phyloP scores from a whole-genome alignment of 2,113 vertebrate species.

The Indicator maculatus region DNA sequence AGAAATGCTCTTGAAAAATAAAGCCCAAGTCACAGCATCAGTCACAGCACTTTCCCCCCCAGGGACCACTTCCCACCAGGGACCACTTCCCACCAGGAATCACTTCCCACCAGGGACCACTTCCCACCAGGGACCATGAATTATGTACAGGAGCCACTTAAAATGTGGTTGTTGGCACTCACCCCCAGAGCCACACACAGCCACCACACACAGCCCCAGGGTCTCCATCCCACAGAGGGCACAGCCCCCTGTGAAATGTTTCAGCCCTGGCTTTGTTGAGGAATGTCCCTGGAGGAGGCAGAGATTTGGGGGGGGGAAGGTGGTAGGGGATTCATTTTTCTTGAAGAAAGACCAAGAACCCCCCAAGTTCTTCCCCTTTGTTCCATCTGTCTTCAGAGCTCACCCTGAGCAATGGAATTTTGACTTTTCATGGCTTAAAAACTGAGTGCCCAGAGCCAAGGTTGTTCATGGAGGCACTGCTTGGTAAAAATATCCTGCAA shows the following conservation, averaged over 20 bases:
- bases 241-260: background rate
- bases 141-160: background rate
- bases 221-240: background rate
- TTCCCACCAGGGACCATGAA: background rate
- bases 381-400: background rate
- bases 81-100: too few relatives aligned
- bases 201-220: background rate
- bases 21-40: background rate
- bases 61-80: too few relatives aligned
- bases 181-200: background rate
- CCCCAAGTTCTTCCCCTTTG: background rate
- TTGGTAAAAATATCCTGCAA: background rate
- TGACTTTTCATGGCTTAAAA: background rate
- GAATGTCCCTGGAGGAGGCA: background rate
- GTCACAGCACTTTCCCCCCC: background rate
- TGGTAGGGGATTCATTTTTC: background rate
- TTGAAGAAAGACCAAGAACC: background rate
- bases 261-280: background rate
- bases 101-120: too few relatives aligned
- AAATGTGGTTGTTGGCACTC: background rate
- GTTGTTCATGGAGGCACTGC: background rate
- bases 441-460: background rate
- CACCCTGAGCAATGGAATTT: background rate
- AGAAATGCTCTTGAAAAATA: too few relatives aligned
- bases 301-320: too few relatives aligned